A percentile compares a stretch with the other conserved stretches of the same genome.
Conservation (phyloP, 1,140 invertebrate species). For the Latrodectus geometricus region DNA sequence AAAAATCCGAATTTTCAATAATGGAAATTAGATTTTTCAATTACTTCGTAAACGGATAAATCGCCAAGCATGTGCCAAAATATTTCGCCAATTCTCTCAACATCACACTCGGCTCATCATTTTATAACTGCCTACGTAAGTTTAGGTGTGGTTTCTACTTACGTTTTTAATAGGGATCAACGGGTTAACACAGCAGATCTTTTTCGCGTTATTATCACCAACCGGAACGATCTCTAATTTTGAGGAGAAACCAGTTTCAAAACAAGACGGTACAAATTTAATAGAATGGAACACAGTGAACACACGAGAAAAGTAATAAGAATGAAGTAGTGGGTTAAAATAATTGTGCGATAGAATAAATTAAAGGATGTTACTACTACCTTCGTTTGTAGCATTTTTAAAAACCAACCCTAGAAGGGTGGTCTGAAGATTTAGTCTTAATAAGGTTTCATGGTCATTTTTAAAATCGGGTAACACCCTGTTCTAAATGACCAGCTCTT, state of each 20-base stretch:
- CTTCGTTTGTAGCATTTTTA: slow-evolving; percentile 9
- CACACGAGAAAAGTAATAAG: neutral
- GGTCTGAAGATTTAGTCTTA: slow-evolving; percentile 50
- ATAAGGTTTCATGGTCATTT: slow-evolving; percentile 57
- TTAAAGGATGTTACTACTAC: slow-evolving; percentile 33
- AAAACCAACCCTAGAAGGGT: slow-evolving; percentile 20
- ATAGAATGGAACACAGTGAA: slow-evolving; percentile 33
- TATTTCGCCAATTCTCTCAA: neutral
- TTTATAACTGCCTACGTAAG: slow-evolving; percentile 27
- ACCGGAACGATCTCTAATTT: slow-evolving; percentile 45
- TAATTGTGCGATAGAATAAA: slow-evolving; percentile 23
- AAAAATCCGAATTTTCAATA: too few relatives aligned
- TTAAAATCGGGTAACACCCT: slow-evolving; percentile 42
- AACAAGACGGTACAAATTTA: slow-evolving; percentile 49
- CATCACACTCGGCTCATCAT: neutral
- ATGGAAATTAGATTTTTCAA: too few relatives aligned
- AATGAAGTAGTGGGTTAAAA: slow-evolving; percentile 12
- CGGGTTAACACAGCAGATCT: slow-evolving; percentile 51
- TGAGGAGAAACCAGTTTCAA: slow-evolving; percentile 16
- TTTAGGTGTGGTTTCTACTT: slow-evolving; percentile 43
- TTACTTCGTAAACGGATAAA: too few relatives aligned
- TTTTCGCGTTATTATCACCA: slow-evolving; percentile 50
- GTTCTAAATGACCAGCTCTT: slow-evolving; percentile 37
- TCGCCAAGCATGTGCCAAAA: neutral
- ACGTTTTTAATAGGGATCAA: slow-evolving; percentile 53